Percentiles rank a stretch among this genome's conserved stretches.
Evolutionary conservation across 2,113 vertebrate genomes (phyloP).

Genomic region (Cheirogaleus medius): DNA sequence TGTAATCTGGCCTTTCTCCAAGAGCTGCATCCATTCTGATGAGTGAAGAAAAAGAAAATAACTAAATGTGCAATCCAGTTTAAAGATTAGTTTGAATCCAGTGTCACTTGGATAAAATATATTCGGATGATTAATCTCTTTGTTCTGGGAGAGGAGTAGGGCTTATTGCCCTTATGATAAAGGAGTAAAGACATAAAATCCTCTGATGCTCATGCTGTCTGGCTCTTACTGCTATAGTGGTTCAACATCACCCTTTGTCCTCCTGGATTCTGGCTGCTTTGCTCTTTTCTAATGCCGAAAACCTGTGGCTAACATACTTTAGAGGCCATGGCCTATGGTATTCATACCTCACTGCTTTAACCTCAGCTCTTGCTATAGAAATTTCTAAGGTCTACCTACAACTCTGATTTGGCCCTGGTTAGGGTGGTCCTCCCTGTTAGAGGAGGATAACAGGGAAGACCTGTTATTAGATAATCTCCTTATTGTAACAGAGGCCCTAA

Average conservation of each 20-base stretch:
- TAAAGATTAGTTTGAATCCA: slow-evolving; percentile 2
- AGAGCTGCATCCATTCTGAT: background rate
- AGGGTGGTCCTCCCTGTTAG: background rate
- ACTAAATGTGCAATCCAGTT: background rate
- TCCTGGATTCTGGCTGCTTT: background rate
- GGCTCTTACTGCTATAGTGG: background rate
- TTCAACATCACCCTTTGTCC: background rate
- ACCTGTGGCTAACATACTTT: no score
- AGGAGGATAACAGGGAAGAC: no score
- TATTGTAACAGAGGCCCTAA: background rate
- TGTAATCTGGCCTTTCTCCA: background rate
- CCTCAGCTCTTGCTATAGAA: background rate
- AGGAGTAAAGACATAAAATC: background rate
- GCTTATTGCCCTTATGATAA: background rate
- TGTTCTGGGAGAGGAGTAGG: background rate
- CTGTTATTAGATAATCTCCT: background rate
- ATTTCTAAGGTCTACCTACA: background rate
- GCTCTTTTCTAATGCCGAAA: background rate
- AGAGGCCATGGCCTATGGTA: background rate
- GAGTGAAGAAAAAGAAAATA: background rate
- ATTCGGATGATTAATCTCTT: background rate
- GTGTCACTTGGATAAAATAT: background rate
- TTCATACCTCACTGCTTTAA: background rate
- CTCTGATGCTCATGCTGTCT: background rate
- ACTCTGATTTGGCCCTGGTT: background rate